phyloP scores from a whole-genome alignment of 2,888 invertebrate genomes.

The Synanthedon myopaeformis region DNA sequence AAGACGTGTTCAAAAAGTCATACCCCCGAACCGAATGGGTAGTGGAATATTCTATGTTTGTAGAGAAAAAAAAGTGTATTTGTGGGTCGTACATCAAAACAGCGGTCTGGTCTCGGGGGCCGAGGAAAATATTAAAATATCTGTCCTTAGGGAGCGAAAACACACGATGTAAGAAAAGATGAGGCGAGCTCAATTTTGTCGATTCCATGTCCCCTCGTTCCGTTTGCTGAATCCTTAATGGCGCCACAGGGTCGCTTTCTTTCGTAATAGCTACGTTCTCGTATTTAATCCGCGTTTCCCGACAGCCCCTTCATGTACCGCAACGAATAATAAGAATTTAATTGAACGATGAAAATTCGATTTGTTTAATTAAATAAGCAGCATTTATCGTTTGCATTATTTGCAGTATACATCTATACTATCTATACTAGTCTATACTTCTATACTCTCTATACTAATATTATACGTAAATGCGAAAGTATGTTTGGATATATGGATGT shows the following conservation, averaged over 20 bases:
- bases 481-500: no score
- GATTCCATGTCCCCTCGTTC: slow-evolving; percentile 61
- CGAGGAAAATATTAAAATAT: slow-evolving; percentile 54
- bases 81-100: slow-evolving; percentile 54
- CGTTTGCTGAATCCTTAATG: slow-evolving; percentile 64
- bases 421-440: no score
- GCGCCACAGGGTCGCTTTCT: slow-evolving; percentile 41
- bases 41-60: slow-evolving; percentile 36
- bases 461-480: no score
- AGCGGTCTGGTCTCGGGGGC: slow-evolving; percentile 41
- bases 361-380: neutral
- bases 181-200: slow-evolving; percentile 61
- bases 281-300: slow-evolving; percentile 54
- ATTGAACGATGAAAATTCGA: slow-evolving; percentile 18
- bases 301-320: slow-evolving; percentile 10
- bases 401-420: neutral
- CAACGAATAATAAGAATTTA: slow-evolving; percentile 41
- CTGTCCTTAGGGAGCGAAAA: slow-evolving; percentile 40
- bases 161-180: slow-evolving; percentile 57
- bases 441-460: no score
- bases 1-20: slow-evolving; percentile 44
- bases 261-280: slow-evolving; percentile 48
- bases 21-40: slow-evolving; percentile 27
- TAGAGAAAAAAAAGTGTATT: slow-evolving; percentile 36
- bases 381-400: neutral